phyloP scores from a whole-genome alignment of 1,140 invertebrate species.

The Lordiphosa collinella region DNA sequence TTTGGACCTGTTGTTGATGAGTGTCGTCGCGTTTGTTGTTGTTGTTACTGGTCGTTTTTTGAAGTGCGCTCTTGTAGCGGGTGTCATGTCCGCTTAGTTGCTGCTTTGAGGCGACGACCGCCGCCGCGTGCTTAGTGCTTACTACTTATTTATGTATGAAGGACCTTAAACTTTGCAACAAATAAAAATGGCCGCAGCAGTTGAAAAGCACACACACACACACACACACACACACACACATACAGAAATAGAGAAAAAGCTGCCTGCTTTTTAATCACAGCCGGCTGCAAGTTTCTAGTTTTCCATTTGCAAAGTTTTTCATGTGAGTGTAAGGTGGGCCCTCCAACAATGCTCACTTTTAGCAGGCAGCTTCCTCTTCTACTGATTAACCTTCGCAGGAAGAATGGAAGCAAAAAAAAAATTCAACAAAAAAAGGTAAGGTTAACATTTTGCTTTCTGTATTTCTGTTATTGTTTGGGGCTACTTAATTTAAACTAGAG shows the following conservation, averaged over 20 bases:
- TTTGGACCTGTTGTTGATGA: slow-evolving; percentile 68
- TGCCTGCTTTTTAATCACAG: slow-evolving; percentile 66
- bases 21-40: slow-evolving; percentile 48
- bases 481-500: slow-evolving; percentile 54
- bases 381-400: slow-evolving; percentile 32
- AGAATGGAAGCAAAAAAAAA: slow-evolving; percentile 2
- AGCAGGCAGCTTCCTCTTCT: slow-evolving; percentile 11
- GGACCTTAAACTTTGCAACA: slow-evolving; percentile 73
- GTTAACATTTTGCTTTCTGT: slow-evolving; percentile 44
- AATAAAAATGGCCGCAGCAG: slow-evolving; percentile 60
- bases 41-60: slow-evolving; percentile 49
- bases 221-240: background rate
- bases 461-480: slow-evolving; percentile 28
- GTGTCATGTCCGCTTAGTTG: slow-evolving; percentile 72
- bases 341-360: slow-evolving; percentile 56
- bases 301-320: slow-evolving; percentile 64
- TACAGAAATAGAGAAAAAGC: slow-evolving; percentile 17
- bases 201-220: slow-evolving; percentile 22
- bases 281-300: slow-evolving; percentile 35
- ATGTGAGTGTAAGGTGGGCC: slow-evolving; percentile 32
- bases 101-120: slow-evolving; percentile 59
- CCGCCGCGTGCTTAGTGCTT: slow-evolving; percentile 45
- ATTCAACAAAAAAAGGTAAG: slow-evolving; percentile 41
- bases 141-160: slow-evolving; percentile 77
- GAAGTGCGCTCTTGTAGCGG: slow-evolving; percentile 63